These are phyloP conservation scores for Dipodomys spectabilis DNA, from an alignment of 2,113 vertebrate species.

Conservation along the genomic window DNA sequence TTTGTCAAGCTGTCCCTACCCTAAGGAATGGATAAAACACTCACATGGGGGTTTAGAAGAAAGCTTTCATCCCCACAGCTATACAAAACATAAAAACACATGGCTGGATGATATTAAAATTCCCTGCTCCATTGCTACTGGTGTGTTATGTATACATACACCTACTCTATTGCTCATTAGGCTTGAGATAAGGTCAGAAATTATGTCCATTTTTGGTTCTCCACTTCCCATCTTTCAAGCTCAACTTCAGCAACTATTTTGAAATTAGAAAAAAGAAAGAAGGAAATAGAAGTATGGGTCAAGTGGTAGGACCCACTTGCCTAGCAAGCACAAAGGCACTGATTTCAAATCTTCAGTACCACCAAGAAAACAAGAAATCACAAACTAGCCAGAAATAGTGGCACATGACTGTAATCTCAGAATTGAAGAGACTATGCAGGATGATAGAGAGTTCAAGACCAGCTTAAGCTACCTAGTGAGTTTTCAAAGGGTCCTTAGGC, in stretches of 20 bases:
- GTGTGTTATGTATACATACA: background rate
- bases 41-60: background rate
- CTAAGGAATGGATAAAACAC: background rate
- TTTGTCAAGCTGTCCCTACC: background rate
- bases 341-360: background rate
- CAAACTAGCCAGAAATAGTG: too few relatives aligned
- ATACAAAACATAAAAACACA: background rate
- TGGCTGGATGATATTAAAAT: background rate
- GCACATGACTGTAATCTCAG: background rate
- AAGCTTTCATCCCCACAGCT: background rate
- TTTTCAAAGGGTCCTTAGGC: background rate
- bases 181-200: background rate
- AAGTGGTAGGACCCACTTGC: background rate
- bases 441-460: background rate
- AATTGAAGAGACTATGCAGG: background rate
- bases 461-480: background rate
- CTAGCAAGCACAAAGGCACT: background rate
- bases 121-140: accelerated
- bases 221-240: background rate
- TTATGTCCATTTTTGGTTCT: background rate
- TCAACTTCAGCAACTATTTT: background rate
- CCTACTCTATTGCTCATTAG: background rate
- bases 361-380: background rate
- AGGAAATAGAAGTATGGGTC: background rate
- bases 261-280: background rate